Evolutionary conservation across 1,140 invertebrate genomes (phyloP), one percentile per base, ranked within the genome.

Genomic region (Ceratosolen solmsi): DNA sequence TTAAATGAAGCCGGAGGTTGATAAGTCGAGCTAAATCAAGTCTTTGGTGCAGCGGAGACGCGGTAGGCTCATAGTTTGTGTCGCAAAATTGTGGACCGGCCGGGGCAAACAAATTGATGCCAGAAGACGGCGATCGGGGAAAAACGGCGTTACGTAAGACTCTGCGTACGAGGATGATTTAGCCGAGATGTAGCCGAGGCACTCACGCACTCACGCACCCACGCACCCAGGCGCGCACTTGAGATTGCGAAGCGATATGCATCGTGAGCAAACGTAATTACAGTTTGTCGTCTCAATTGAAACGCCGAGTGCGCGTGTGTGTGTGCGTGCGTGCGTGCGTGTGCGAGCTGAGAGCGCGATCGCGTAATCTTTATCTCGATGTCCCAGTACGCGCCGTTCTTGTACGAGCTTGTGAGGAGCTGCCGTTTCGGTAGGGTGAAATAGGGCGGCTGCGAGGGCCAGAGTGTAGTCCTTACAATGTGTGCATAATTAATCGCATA

Each of bases 261-360:
- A 82, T 82, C 73, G 33, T 51, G 36, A 36, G 27, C 65, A 38
- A 77, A 51, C 73, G 65, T 77, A 82, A 82, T 82, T 82, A 77
- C 73, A 54, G 63, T 82, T 77, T 82, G 73, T 82, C 80, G 73
- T 82, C 73, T 77, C 80, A 71, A 82, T 82, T 77, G 60, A 76
- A 71, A 82, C 73, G 65, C 46, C 65, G 5, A 17, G 68, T 22
- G 60, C 27, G 63, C 13, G 41, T 46, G 41, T 46, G 5, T 13
- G 5, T 46, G 13, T 46, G n/a, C 41, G 41, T 46, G 13, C 41
- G 41, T 46, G 41, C 65, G 33, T 38, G 27, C 30, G 63, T 77
- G 33, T 38, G 27, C 30, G 63, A 33, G 76, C n/a, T 15, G 38
- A n/a, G 22, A 56, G 54, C 54, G 58, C 27, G 13, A 41, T 22